A percentile compares a stretch with the other conserved stretches of the same genome.
These are phyloP conservation scores for Albula goreensis DNA, from an alignment of 2,113 vertebrate genomes.

Conservation along the genomic window DNA sequence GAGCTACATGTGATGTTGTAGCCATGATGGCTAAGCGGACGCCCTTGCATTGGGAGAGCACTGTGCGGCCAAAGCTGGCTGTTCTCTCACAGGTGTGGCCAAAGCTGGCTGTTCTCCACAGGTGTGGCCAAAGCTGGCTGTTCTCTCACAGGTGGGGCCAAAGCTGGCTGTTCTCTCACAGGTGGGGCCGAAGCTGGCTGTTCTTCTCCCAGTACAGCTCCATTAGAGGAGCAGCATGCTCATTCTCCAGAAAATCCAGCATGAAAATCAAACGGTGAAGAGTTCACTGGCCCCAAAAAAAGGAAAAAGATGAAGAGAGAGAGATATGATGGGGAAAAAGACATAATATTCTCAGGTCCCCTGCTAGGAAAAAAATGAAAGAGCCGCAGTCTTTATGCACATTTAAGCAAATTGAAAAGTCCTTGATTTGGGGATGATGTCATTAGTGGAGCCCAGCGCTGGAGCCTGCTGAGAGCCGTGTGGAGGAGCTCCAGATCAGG, in stretches of 20 bases:
- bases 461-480: neutral
- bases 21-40: no score
- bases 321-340: neutral
- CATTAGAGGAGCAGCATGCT: neutral
- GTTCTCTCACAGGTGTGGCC: no score
- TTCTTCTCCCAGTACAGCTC: neutral
- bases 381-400: neutral
- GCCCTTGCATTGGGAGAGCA: no score
- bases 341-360: neutral
- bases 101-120: no score
- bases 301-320: neutral
- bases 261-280: neutral
- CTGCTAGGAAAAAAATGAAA: slow-evolving; percentile 2
- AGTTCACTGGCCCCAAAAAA: neutral
- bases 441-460: neutral
- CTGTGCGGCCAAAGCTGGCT: no score
- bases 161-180: no score
- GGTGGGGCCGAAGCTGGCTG: no score
- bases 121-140: no score
- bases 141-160: no score
- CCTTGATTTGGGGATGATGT: slow-evolving; percentile 10
- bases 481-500: neutral
- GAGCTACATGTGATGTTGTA: no score
- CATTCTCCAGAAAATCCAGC: neutral
- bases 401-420: slow-evolving; percentile 10